Conservation (phyloP, 2,888 invertebrate genomes). For the Dasysyrphus tricinctus region DNA sequence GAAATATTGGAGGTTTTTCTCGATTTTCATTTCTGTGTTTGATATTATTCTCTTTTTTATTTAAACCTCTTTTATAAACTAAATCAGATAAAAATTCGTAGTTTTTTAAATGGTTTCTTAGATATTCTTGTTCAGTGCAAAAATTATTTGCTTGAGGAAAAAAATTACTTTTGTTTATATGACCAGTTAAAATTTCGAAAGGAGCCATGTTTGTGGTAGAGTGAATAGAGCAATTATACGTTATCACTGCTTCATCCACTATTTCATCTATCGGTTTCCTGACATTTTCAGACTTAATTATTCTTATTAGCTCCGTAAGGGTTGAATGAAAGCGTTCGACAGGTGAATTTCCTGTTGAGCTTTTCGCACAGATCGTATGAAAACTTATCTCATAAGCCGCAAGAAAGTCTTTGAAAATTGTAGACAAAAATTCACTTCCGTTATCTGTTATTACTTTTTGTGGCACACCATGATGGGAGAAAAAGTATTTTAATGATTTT, state of each 20-base stretch:
- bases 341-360: too few relatives aligned
- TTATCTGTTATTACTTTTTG: too few relatives aligned
- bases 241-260: conserved; percentile 54
- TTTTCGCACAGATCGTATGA: too few relatives aligned
- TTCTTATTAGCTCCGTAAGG: too few relatives aligned
- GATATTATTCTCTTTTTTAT: conserved; percentile 18
- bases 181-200: conserved; percentile 51
- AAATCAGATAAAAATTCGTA: conserved; percentile 22
- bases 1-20: conserved; percentile 13
- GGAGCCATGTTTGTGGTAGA: conserved; percentile 59
- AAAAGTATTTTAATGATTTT: conserved; percentile 1
- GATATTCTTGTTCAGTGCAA: conserved; percentile 2
- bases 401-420: conserved; percentile 28
- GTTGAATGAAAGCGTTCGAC: too few relatives aligned
- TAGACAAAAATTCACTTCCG: conserved; percentile 28
- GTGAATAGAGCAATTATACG: conserved; percentile 44
- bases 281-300: too few relatives aligned
- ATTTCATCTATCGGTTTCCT: conserved; percentile 19
- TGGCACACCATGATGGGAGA: conserved; percentile 12
- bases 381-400: conserved; percentile 31
- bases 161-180: conserved; percentile 8
- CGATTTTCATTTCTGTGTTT: conserved; percentile 10
- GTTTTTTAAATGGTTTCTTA: conserved; percentile 3
- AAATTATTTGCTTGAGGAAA: conserved; percentile 19
- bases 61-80: conserved; percentile 5